These are phyloP conservation scores for Babyrousa celebensis DNA, from an alignment of 2,797 vertebrate genomes.

Conservation along the genomic window DNA sequence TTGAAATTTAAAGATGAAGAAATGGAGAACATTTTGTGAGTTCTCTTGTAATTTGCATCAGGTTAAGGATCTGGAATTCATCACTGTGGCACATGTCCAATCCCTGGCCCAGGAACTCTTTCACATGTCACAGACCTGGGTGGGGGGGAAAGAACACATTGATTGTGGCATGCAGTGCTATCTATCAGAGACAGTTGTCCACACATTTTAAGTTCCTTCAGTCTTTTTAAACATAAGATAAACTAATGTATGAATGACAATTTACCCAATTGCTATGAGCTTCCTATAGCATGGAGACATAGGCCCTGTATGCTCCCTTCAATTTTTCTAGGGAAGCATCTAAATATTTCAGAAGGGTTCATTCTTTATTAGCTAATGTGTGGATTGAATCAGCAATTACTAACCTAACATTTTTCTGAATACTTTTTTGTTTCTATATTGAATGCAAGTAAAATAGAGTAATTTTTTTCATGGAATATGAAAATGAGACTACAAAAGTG, in stretches of 20 bases:
- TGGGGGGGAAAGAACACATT: neutral
- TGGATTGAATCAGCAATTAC: neutral
- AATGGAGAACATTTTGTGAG: neutral
- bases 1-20: constrained; percentile 5
- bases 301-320: neutral
- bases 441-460: neutral
- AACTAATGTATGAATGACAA: neutral
- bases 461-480: neutral
- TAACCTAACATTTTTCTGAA: neutral
- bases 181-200: neutral
- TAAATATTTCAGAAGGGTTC: constrained; percentile 32
- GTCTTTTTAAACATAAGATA: neutral
- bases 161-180: neutral
- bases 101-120: too few relatives aligned
- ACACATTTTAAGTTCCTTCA: neutral
- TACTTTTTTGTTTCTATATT: constrained; percentile 49
- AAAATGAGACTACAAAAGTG: neutral
- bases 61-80: too few relatives aligned
- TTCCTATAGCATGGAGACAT: neutral
- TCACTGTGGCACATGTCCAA: too few relatives aligned
- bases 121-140: too few relatives aligned
- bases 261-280: neutral
- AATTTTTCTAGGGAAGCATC: neutral
- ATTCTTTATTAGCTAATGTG: neutral
- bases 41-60: too few relatives aligned